Base-by-base conservation (phyloP, 2,113 vertebrate genomes). In the Clarias gariepinus region DNA sequence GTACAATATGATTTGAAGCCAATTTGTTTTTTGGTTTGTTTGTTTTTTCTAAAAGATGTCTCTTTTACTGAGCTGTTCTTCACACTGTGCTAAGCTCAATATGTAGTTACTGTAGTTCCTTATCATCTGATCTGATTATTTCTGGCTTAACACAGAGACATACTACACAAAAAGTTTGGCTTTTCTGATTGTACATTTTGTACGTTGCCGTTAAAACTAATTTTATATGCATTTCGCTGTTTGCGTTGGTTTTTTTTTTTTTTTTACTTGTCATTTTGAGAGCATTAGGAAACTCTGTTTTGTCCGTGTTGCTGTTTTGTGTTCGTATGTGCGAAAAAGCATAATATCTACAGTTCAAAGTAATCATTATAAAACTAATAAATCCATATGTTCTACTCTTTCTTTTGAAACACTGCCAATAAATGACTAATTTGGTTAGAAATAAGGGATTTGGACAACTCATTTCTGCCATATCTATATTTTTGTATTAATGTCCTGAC, bases 401-500 rank as follows among this genome's bases (percentile, higher is more conserved):
- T 91, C 86, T 61, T 47, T 82, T 68, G 30, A 90, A 84, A 69
- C 81, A 88, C 91, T 90, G 90, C 88, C 89, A 90, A 84, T 83
- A 80, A 91, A 88, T 85, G 73, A 89, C 73, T 85, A 82, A 92
- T 89, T 90, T 80, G 87, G 55, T 88, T 92, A 79, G 87, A 89
- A 88, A 88, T 88, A 89, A 89, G 84, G 57, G 90, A 88, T 88
- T 87, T 91, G 78, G 63, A 90, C 87, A 89, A 86, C 69, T 66
- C 36, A 82, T 82, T 83, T 87, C 86, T 55, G 47, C 85, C 87
- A 88, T 90, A 91, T 92, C 88, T 88, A 79, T 89, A 87, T 89
- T 92, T 93, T 87, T 93, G 88, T 93, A 91, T 92, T 93, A 87
- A 90, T 85, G 87, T 89, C 74, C 76, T 92, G 92, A 91, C 79